Percentiles rank a stretch among this genome's conserved stretches.
phyloP scores from a whole-genome alignment of 2,797 vertebrate species.

The Lepidocolaptes lacrymiger region DNA sequence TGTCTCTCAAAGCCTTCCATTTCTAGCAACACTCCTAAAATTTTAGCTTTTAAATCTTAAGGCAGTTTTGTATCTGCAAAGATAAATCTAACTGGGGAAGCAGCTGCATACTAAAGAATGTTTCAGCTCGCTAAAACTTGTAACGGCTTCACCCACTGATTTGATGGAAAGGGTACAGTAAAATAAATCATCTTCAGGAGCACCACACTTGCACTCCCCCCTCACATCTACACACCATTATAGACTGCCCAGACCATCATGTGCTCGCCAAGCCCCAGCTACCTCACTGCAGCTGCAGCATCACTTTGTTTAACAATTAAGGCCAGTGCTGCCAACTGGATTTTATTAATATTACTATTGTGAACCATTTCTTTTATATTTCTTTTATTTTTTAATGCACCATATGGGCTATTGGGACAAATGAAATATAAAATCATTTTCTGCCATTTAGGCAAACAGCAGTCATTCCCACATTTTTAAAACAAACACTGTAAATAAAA shows the following conservation, averaged over 20 bases:
- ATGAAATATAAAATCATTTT: constrained; percentile 60
- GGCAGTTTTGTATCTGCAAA: background rate
- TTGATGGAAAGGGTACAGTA: background rate
- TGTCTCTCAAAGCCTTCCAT: background rate
- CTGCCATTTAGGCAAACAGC: constrained; percentile 55
- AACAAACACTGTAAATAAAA: constrained; percentile 71
- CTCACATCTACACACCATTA: background rate
- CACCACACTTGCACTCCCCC: background rate
- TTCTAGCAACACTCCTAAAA: background rate
- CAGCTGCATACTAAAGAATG: background rate
- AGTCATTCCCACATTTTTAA: constrained; percentile 37
- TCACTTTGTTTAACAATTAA: background rate
- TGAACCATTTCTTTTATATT: background rate
- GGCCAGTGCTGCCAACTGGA: background rate
- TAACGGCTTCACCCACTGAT: background rate
- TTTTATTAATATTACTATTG: background rate
- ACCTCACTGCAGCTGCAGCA: background rate
- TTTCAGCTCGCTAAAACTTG: background rate
- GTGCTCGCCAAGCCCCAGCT: fast-evolving
- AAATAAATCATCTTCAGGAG: background rate
- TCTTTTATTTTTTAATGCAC: constrained; percentile 15
- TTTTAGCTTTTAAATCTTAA: background rate
- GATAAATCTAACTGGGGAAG: background rate
- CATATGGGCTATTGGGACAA: background rate
- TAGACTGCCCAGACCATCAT: background rate